phyloP scores from a whole-genome alignment of 2,888 invertebrate genomes.

The Rotaria socialis region DNA sequence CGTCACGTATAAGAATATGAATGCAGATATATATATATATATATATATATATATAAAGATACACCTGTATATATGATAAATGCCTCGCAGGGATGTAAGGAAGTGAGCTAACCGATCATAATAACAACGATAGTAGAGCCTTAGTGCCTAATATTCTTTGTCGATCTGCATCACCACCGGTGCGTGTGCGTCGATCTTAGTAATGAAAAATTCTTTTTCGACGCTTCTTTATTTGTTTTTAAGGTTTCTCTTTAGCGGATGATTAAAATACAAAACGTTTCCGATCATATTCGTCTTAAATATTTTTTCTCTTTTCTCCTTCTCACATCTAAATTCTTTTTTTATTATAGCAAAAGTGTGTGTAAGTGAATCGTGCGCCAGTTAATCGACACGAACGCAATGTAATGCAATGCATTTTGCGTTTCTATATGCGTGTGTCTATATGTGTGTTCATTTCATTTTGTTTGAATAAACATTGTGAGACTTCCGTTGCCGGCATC shows the following conservation, averaged over 20 bases:
- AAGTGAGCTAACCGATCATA: constrained; percentile 29
- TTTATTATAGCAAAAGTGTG: constrained; percentile 3
- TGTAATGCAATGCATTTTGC: not conserved
- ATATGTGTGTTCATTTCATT: constrained; percentile 25
- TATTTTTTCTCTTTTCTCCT: not conserved
- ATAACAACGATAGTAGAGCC: not conserved
- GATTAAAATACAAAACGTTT: constrained; percentile 32
- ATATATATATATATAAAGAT: not conserved
- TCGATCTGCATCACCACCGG: constrained; percentile 21
- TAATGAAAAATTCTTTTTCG: constrained; percentile 18
- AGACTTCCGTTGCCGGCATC: not conserved
- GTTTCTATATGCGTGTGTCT: constrained; percentile 26
- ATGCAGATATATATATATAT: not conserved
- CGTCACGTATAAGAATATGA: not conserved
- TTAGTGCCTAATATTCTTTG: constrained; percentile 16
- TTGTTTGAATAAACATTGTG: constrained; percentile 25
- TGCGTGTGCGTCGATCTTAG: not conserved
- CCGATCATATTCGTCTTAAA: constrained; percentile 11
- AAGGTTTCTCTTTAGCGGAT: constrained; percentile 14
- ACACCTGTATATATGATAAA: not conserved
- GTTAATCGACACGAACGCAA: constrained; percentile 26
- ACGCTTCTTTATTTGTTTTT: constrained; percentile 4
- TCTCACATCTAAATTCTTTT: not conserved
- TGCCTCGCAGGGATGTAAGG: constrained; percentile 1
- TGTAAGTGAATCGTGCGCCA: constrained; percentile 14